These are phyloP conservation scores for Antheraea yamamai DNA, from an alignment of 2,888 invertebrate species.

Conservation along the genomic window DNA sequence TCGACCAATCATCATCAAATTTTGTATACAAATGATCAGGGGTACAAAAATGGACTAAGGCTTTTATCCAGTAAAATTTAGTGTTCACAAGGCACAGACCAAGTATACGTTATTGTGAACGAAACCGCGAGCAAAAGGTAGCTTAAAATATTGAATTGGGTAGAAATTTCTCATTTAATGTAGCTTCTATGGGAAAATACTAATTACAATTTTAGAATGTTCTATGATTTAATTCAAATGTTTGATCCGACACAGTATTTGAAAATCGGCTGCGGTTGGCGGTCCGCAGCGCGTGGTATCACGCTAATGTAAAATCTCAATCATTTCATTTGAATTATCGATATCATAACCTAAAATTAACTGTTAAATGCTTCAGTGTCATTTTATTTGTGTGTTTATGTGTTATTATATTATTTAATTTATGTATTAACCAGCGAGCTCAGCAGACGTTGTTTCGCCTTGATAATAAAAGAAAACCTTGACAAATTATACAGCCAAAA, in stretches of 20 bases:
- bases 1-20: too few relatives aligned
- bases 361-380: slow-evolving; percentile 12
- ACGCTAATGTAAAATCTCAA: slow-evolving; percentile 33
- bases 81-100: too few relatives aligned
- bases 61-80: too few relatives aligned
- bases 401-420: not conserved
- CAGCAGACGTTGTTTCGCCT: too few relatives aligned
- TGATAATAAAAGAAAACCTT: too few relatives aligned
- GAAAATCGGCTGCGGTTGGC: slow-evolving; percentile 45
- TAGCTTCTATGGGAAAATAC: not conserved
- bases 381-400: not conserved
- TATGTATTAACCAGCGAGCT: too few relatives aligned
- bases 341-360: slow-evolving; percentile 27
- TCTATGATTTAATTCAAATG: slow-evolving; percentile 36
- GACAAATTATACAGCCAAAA: too few relatives aligned
- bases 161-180: not conserved
- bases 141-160: too few relatives aligned
- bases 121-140: too few relatives aligned
- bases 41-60: too few relatives aligned
- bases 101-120: too few relatives aligned
- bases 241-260: slow-evolving; percentile 36
- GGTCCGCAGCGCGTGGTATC: slow-evolving; percentile 30
- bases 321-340: slow-evolving; percentile 42
- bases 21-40: too few relatives aligned
- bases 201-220: not conserved